Evolutionary conservation across 2,888 invertebrate genomes (phyloP).

Genomic region (Drosophila phalerata): DNA sequence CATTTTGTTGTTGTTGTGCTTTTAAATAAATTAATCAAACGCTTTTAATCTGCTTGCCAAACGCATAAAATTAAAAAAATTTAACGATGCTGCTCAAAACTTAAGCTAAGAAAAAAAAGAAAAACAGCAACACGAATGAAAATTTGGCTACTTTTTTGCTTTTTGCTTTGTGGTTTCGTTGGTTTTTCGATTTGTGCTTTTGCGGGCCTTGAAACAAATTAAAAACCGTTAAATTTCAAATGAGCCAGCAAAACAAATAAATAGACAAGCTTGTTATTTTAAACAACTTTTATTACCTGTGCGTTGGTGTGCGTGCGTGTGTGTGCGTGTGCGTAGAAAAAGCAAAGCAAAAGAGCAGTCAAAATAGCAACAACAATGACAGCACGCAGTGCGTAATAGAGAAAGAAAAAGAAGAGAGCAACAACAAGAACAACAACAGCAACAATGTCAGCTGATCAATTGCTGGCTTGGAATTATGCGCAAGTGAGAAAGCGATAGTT

Average conservation of each 20-base stretch:
- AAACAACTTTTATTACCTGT: slow-evolving; percentile 79
- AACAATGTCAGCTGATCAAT: slow-evolving; percentile 50
- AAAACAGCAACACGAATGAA: slow-evolving; percentile 40
- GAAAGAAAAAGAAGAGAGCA: neutral
- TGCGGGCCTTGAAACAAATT: slow-evolving; percentile 70
- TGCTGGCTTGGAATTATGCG: neutral
- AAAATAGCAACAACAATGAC: slow-evolving; percentile 24
- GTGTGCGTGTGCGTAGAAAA: slow-evolving; percentile 8
- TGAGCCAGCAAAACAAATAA: slow-evolving; percentile 65
- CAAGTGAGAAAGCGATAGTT: neutral
- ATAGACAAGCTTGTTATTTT: slow-evolving; percentile 68
- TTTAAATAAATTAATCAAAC: slow-evolving; percentile 42
- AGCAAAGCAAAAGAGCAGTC: slow-evolving; percentile 6
- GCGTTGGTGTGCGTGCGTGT: slow-evolving; percentile 29
- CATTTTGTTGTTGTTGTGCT: slow-evolving; percentile 26
- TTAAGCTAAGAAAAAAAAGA: slow-evolving; percentile 12
- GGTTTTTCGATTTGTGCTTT: slow-evolving; percentile 45
- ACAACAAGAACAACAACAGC: slow-evolving; percentile 2
- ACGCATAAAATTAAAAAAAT: slow-evolving; percentile 33
- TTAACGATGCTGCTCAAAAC: slow-evolving; percentile 45
- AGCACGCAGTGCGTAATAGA: slow-evolving; percentile 1
- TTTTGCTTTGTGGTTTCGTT: slow-evolving; percentile 51
- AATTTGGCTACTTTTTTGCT: neutral
- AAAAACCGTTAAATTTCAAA: slow-evolving; percentile 66
- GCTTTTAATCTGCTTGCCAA: slow-evolving; percentile 49